Evolutionary conservation across 2,888 invertebrate species (phyloP).

Genomic region (Odontomyia ornata): DNA sequence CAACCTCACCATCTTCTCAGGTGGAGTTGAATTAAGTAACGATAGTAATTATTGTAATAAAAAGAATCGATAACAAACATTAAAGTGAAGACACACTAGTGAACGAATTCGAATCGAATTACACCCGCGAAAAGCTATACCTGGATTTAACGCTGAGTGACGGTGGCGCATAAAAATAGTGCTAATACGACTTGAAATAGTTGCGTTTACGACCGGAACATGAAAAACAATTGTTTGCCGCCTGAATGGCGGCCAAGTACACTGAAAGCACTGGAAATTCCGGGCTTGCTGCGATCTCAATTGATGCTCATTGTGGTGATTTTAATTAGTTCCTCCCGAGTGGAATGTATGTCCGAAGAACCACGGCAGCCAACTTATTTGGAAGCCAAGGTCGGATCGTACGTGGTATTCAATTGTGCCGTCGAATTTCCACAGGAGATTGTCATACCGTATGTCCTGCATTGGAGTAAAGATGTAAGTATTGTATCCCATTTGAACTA

Average conservation of each 20-base stretch:
- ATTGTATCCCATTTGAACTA: too few relatives aligned
- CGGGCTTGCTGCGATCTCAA: conserved; percentile 28
- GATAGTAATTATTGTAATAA: too few relatives aligned
- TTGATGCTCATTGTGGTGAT: conserved; percentile 40
- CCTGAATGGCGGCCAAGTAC: conserved; percentile 37
- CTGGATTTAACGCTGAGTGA: neutral
- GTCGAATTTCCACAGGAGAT: conserved; percentile 88
- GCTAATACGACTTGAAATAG: neutral
- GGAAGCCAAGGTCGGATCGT: conserved; percentile 64
- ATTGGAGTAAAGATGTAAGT: conserved; percentile 91
- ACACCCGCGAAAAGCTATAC: too few relatives aligned
- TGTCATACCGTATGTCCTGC: conserved; percentile 84
- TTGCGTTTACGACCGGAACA: conserved; percentile 30
- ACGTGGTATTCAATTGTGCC: conserved; percentile 64
- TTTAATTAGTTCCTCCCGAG: conserved; percentile 62
- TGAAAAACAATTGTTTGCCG: conserved; percentile 20
- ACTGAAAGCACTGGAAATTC: neutral
- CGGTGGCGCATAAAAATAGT: conserved; percentile 1
- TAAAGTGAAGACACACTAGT: neutral
- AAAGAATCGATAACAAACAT: too few relatives aligned
- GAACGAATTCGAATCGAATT: neutral
- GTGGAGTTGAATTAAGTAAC: too few relatives aligned
- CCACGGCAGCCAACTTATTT: conserved; percentile 57
- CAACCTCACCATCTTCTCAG: too few relatives aligned
- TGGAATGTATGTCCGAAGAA: conserved; percentile 58